Conservation (phyloP, 2,888 invertebrate genomes). For the Dyspetes luteomarginatus region DNA sequence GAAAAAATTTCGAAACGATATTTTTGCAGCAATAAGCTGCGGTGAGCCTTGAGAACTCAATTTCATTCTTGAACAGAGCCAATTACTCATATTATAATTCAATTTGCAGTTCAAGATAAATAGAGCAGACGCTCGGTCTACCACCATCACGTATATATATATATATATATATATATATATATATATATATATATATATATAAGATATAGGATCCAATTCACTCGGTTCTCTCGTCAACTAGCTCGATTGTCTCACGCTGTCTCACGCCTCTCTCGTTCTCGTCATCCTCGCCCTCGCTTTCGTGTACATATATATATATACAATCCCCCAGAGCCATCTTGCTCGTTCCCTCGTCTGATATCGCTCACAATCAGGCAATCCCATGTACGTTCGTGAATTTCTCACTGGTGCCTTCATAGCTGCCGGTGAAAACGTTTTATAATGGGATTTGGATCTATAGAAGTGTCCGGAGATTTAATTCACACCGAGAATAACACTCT, state of each 20-base stretch:
- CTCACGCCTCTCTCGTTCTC: constrained; percentile 58
- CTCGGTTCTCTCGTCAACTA: constrained; percentile 57
- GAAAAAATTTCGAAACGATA: constrained; percentile 18
- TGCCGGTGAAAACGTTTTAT: constrained; percentile 50
- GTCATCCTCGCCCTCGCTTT: constrained; percentile 46
- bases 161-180: neutral
- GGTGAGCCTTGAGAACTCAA: constrained; percentile 49
- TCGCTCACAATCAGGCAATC: constrained; percentile 57
- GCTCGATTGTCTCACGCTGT: constrained; percentile 64
- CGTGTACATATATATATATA: neutral
- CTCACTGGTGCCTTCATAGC: constrained; percentile 31
- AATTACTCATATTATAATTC: constrained; percentile 55
- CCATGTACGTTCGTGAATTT: constrained; percentile 45
- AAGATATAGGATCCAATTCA: constrained; percentile 57
- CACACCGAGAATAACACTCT: constrained; percentile 20
- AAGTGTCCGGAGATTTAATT: constrained; percentile 49
- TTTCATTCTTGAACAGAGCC: constrained; percentile 54
- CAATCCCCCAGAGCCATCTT: constrained; percentile 3
- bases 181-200: constrained; percentile 1
- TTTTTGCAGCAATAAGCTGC: constrained; percentile 18
- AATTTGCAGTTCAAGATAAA: constrained; percentile 47
- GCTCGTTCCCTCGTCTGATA: constrained; percentile 41
- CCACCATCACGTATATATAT: neutral
- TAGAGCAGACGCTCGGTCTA: constrained; percentile 51
- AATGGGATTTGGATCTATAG: constrained; percentile 40